Evolutionary conservation across 2,797 vertebrate genomes (phyloP).

Genomic region (Eutrigla gurnardus): DNA sequence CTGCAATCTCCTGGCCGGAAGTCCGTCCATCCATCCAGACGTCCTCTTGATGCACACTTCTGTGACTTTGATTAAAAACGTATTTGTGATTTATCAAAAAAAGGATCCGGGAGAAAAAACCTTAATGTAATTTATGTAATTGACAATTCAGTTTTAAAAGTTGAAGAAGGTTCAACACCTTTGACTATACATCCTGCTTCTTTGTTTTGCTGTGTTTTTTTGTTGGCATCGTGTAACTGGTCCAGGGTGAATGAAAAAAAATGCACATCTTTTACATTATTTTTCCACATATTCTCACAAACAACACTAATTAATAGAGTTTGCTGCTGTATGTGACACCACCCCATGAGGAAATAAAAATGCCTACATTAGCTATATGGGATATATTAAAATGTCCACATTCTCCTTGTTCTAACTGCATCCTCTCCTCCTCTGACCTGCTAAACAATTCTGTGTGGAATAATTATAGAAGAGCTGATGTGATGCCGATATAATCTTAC

Average conservation of each 20-base stretch:
- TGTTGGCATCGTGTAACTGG: no score
- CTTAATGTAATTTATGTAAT: no score
- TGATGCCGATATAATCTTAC: background rate
- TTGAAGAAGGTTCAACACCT: no score
- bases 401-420: background rate
- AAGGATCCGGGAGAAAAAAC: no score
- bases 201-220: no score
- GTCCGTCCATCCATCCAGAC: background rate
- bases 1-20: background rate
- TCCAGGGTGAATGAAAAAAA: no score
- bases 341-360: slow-evolving; percentile 18
- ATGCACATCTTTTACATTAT: no score
- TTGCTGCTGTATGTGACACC: background rate
- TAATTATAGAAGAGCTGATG: slow-evolving; percentile 1
- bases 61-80: no score
- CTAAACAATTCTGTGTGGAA: background rate
- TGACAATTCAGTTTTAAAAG: no score
- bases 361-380: background rate
- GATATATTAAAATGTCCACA: background rate
- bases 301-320: background rate
- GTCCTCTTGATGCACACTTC: no score
- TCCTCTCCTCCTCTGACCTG: slow-evolving; percentile 5
- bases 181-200: no score
- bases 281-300: background rate
- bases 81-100: no score